A percentile compares a stretch with the other conserved stretches of the same genome.
phyloP scores from a whole-genome alignment of 2,888 invertebrate genomes.

The Epinotia ramella region DNA sequence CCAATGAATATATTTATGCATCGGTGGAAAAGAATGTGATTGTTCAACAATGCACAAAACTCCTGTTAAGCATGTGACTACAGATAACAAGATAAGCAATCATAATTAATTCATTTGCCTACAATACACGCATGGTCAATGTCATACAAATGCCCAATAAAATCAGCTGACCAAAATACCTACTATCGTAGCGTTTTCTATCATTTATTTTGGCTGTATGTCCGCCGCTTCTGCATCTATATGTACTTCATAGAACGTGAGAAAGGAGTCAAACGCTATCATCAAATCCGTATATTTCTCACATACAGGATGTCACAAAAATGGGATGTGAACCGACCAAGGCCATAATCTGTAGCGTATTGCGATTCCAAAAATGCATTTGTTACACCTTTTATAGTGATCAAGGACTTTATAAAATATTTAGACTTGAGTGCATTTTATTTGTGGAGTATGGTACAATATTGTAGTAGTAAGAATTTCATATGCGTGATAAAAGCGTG shows the following conservation, averaged over 20 bases:
- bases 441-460: not conserved
- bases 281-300: not conserved
- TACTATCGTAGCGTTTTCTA: not conserved
- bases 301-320: no score
- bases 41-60: not conserved
- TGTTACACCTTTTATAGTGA: no score
- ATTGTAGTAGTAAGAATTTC: not conserved
- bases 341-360: no score
- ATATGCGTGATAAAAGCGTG: not conserved
- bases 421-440: not conserved
- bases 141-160: not conserved
- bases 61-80: constrained; percentile 16
- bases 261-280: not conserved
- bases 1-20: constrained; percentile 2
- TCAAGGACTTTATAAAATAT: no score
- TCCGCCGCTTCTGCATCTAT: not conserved
- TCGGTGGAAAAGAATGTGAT: constrained; percentile 9
- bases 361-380: no score
- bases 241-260: not conserved
- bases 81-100: not conserved
- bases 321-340: no score
- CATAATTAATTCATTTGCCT: not conserved
- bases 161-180: not conserved
- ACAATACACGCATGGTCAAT: not conserved
- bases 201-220: not conserved